A percentile compares a stretch with the other conserved stretches of the same genome.
phyloP scores from a whole-genome alignment of 2,797 vertebrate genomes.

The Nyctibius grandis region DNA sequence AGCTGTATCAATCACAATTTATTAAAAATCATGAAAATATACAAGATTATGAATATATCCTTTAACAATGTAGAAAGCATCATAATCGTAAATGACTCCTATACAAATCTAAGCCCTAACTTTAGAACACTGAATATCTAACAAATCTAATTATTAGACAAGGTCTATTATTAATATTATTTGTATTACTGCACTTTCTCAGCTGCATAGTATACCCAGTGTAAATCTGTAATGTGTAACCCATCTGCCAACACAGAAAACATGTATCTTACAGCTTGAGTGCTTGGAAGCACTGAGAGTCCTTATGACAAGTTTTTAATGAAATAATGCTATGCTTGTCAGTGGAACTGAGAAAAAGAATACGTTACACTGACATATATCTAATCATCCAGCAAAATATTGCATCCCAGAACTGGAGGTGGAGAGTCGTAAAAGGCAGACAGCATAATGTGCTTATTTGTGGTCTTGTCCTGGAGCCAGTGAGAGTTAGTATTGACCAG shows the following conservation, averaged over 20 bases:
- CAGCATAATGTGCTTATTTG: neutral
- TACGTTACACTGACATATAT: neutral
- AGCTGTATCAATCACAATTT: neutral
- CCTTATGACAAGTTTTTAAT: constrained; percentile 41
- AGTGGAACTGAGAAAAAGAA: neutral
- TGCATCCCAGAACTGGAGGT: neutral
- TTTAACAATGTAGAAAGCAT: neutral
- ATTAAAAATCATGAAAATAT: neutral
- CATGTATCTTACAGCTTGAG: neutral
- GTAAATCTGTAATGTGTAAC: neutral
- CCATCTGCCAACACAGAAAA: neutral
- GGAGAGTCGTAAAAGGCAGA: neutral
- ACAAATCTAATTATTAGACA: neutral
- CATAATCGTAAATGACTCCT: neutral
- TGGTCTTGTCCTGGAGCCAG: neutral
- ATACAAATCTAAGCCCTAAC: neutral
- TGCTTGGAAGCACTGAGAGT: neutral
- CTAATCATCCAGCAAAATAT: neutral
- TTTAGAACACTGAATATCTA: neutral
- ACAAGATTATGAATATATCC: neutral
- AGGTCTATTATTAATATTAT: neutral
- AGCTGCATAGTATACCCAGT: neutral
- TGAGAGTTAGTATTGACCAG: neutral
- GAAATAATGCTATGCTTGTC: constrained; percentile 23
- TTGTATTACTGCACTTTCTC: neutral